Base-by-base conservation (phyloP, 1,140 invertebrate species). In the Pollicipes pollicipes region DNA sequence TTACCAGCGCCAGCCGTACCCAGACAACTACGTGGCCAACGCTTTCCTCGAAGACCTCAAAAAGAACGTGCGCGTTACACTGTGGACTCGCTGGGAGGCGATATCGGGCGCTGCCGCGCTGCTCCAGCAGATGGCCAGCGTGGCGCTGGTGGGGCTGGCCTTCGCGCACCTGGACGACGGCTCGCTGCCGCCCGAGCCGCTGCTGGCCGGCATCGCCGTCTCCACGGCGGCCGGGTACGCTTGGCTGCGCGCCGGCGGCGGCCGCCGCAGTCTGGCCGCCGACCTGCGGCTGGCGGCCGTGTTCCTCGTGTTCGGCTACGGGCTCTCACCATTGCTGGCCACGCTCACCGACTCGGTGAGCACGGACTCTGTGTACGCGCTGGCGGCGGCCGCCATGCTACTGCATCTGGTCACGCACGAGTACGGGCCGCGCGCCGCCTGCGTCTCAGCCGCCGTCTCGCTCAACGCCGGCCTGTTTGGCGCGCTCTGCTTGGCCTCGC, bases 301-400 rank as follows among this genome's bases (percentile, higher is more conserved):
- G 30, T 96, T 93, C 78, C 77, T 93, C 4, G 83, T 88, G 0
- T 89, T 94, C 77, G 90, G 90, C 30, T 93, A 90, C 76, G 83
- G 92, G 63, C 83, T 95, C 68, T 94, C 92, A 0, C 93, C 94
- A 0, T 85, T 97, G 30, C 80, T 97, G n/a, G 91, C 95, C 79
- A 97, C 92, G 0, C 82, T 98, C 37, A 98, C 96, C 0, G 91
- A 95, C 79, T 94, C 93, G 0, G 90, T 98, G 0, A 95, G 93
- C 77, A 97, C 95, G 0, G 95, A 98, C 79, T 97, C 95, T 2
- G 97, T 98, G 77, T 97, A 97, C 77, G 89, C 90, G 0, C 93
- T 88, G 83, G 87, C 92, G 29, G 86, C 89, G 68, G 83, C 93
- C 58, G 93, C 95, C 86, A 86, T 97, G 79, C 75, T 93, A 0